Percentiles rank a stretch among this genome's conserved stretches.
Conservation (phyloP, 2,797 vertebrate species). For the Sebastes steindachneri region DNA sequence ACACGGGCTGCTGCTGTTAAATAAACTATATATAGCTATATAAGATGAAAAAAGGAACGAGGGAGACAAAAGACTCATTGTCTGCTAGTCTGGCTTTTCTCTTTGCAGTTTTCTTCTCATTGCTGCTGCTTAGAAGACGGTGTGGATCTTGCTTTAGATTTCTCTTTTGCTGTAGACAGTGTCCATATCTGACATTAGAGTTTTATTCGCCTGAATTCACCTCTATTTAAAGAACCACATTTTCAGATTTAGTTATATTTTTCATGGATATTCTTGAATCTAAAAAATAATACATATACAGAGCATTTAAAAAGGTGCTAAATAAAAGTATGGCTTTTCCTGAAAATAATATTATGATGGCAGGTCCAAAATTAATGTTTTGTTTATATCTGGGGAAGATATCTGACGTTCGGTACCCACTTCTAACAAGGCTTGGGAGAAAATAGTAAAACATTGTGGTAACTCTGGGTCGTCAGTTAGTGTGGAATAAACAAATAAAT, state of each 20-base stretch:
- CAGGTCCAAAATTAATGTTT: too few relatives aligned
- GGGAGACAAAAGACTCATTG: slow-evolving; percentile 2
- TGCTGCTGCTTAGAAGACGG: neutral
- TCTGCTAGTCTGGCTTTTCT: neutral
- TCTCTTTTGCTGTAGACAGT: neutral
- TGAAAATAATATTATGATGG: too few relatives aligned
- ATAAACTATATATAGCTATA: slow-evolving; percentile 19
- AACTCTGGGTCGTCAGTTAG: too few relatives aligned
- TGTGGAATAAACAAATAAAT: too few relatives aligned
- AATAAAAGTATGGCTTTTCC: too few relatives aligned
- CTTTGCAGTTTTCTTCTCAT: neutral
- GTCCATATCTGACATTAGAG: neutral
- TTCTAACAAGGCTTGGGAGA: too few relatives aligned
- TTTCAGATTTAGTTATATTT: neutral
- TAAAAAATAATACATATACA: too few relatives aligned
- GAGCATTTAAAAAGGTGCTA: too few relatives aligned
- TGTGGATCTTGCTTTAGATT: neutral
- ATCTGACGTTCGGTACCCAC: too few relatives aligned
- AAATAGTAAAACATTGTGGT: too few relatives aligned
- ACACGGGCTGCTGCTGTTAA: slow-evolving; percentile 7
- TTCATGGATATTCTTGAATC: neutral
- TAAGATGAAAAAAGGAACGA: neutral
- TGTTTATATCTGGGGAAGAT: too few relatives aligned
- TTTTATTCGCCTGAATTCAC: neutral
- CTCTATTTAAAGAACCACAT: neutral